Evolutionary conservation across 2,797 vertebrate genomes (phyloP).

Genomic region (Coranthus polyacanthus): DNA sequence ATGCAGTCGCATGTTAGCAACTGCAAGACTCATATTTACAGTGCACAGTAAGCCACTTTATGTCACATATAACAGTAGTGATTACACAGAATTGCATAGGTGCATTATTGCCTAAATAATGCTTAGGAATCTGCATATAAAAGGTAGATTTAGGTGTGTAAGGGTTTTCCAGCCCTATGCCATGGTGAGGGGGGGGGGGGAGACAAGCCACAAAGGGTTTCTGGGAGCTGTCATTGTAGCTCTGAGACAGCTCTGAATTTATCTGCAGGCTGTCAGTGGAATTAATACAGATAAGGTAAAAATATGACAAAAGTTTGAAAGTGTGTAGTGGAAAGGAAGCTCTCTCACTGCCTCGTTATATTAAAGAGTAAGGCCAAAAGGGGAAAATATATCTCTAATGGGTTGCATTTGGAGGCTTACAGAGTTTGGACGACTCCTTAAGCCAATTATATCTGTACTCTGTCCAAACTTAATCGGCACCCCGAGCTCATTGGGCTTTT

Average conservation of each 20-base stretch:
- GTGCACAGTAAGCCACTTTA: neutral
- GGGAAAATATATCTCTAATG: constrained; percentile 67
- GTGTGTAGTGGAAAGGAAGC: constrained; percentile 72
- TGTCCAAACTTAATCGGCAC: constrained; percentile 75
- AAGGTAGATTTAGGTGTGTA: constrained; percentile 45
- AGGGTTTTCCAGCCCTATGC: constrained; percentile 46
- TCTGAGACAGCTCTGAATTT: constrained; percentile 80
- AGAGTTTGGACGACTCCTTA: constrained; percentile 67
- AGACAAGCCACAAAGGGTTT: constrained; percentile 68
- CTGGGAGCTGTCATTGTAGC: constrained; percentile 76
- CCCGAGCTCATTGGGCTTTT: constrained; percentile 62
- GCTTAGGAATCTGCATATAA: constrained; percentile 38
- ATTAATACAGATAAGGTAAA: constrained; percentile 84
- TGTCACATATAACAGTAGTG: constrained; percentile 22
- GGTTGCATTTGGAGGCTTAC: constrained; percentile 70
- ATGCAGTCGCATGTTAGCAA: constrained; percentile 1
- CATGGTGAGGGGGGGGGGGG: neutral
- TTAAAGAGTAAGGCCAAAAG: constrained; percentile 67
- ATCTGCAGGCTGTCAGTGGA: constrained; percentile 83
- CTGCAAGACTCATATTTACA: constrained; percentile 13
- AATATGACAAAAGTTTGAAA: constrained; percentile 81
- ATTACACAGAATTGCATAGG: neutral
- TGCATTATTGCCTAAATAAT: constrained; percentile 30
- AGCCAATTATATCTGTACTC: constrained; percentile 77
- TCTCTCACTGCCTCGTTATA: constrained; percentile 66